Conservation (phyloP, 2,113 vertebrate species). For the Brevimyrus niger region DNA sequence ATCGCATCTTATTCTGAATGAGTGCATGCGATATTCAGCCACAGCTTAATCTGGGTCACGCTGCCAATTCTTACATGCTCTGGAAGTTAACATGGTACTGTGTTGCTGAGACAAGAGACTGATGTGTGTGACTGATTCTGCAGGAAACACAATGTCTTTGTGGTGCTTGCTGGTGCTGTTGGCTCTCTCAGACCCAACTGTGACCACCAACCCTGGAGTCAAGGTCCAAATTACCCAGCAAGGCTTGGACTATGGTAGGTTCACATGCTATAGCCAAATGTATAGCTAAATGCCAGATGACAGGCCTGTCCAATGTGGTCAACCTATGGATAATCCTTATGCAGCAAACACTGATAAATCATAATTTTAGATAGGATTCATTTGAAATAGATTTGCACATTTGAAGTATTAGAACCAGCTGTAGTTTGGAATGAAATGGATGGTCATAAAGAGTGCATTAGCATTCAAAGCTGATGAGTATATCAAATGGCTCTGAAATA, state of each 20-base stretch:
- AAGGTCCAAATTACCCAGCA: constrained; percentile 53
- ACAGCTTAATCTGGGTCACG: neutral
- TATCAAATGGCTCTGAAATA: too few relatives aligned
- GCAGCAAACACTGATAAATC: neutral
- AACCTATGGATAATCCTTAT: neutral
- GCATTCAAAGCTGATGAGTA: too few relatives aligned
- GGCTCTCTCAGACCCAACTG: constrained; percentile 31
- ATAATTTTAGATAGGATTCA: too few relatives aligned
- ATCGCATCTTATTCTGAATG: neutral
- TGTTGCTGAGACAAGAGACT: neutral
- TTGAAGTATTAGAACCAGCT: too few relatives aligned
- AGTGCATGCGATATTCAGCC: neutral
- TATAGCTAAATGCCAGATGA: neutral
- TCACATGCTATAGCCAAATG: neutral
- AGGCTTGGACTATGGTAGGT: constrained; percentile 59
- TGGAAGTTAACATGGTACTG: neutral
- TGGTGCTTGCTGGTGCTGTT: constrained; percentile 39
- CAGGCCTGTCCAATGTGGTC: neutral
- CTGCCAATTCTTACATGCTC: neutral
- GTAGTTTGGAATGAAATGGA: too few relatives aligned
- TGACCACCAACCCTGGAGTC: constrained; percentile 49
- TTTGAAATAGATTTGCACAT: too few relatives aligned
- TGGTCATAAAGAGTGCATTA: too few relatives aligned
- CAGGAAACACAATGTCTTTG: constrained; percentile 23
- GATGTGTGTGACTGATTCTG: neutral